Percentiles rank a stretch among this genome's conserved stretches.
These are phyloP conservation scores for Aratinga solstitialis DNA, from an alignment of 2,797 vertebrate genomes.

Conservation along the genomic window DNA sequence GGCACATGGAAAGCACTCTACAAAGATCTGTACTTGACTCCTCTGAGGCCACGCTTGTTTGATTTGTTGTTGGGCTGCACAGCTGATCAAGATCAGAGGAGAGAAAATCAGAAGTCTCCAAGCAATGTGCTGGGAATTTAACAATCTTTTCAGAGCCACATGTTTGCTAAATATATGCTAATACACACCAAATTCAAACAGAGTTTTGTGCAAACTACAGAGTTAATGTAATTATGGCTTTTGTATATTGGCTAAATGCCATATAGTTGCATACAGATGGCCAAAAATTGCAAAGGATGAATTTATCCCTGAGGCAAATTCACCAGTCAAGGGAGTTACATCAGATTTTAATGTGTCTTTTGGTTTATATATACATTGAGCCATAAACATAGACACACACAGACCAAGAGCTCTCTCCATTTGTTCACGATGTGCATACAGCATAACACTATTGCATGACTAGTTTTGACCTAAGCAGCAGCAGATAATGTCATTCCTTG, in stretches of 20 bases:
- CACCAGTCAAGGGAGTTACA: not conserved
- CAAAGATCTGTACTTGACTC: not conserved
- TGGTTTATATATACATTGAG: not conserved
- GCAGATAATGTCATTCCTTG: not conserved
- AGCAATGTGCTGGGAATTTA: not conserved
- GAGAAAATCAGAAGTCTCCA: not conserved
- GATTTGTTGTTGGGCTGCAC: not conserved
- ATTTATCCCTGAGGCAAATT: not conserved
- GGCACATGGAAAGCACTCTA: not conserved
- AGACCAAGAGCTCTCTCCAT: not conserved
- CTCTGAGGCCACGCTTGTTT: not conserved
- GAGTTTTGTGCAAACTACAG: not conserved
- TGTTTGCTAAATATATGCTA: not conserved
- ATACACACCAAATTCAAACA: not conserved
- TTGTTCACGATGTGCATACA: not conserved
- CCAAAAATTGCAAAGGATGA: not conserved
- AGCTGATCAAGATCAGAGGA: not conserved
- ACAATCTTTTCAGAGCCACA: not conserved
- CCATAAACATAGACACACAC: not conserved
- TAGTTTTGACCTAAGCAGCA: not conserved
- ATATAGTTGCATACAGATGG: not conserved
- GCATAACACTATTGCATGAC: not conserved
- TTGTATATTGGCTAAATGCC: not conserved
- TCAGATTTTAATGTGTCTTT: not conserved
- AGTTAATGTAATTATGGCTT: not conserved